Base-by-base conservation (phyloP, 2,797 vertebrate species). In the Sylvilagus floridanus region DNA sequence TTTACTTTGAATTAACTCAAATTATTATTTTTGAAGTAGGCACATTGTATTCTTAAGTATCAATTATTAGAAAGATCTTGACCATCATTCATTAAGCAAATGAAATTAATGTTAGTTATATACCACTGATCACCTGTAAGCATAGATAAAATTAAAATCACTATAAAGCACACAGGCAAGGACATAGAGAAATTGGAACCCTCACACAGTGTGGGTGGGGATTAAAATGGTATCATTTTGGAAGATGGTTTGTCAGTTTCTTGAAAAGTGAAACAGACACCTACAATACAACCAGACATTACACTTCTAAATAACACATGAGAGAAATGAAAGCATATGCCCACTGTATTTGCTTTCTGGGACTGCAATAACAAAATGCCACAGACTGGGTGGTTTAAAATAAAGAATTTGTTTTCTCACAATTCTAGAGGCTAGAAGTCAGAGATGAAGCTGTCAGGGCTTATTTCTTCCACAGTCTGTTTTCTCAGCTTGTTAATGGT, bases 101-200 rank as follows among this genome's bases (percentile, higher is more conserved):
- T 79, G 26, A 84, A 81, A 79, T 91, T 78, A 84, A 66, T 62
- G 30, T 60, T 21, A 78, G 28, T 72, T 54, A 93, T n/a, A 90
- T 77, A 65, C 14, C 2, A 63, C 11, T 50, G 30, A 28, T 77
- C 35, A 30, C 57, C 24, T 57, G 42, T 17, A 57, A 65, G 22
- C 14, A 62, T 35, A 21, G 3, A 5, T 84, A 79, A 88, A 84
- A 77, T 91, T n/a, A 54, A 72, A 77, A 83, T 68, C 37, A 57
- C 28, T 12, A 63, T 28, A 77, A 14, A 5, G 4, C 7, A 6
- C 17, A 30, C 6, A 78, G 28, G 57, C 35, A 73, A 88, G 37
- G 32, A 37, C 2, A 5, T 32, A 1, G 60, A 54, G 47, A 79
- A 84, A 91, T 1, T 35, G 13, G 57, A 78, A 50, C 13, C 11